Evolutionary conservation across 2,797 vertebrate genomes (phyloP).

Genomic region (Lepilemur ruficaudatus): DNA sequence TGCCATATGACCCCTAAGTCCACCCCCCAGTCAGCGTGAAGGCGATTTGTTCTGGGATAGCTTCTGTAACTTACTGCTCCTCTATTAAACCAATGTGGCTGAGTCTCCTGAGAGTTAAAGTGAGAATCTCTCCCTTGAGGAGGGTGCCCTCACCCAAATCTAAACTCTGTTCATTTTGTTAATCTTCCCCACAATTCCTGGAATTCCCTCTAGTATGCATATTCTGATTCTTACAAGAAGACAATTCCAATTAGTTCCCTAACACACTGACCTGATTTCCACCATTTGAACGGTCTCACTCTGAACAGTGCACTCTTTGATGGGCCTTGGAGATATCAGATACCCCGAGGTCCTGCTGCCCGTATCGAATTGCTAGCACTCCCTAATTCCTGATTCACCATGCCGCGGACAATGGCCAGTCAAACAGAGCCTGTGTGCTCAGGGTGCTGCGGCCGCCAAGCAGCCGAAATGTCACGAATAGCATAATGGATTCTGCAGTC

Average conservation of each 20-base stretch:
- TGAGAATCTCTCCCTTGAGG: background rate
- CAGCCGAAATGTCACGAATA: background rate
- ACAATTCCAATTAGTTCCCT: background rate
- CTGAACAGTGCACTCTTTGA: background rate
- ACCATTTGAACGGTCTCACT: background rate
- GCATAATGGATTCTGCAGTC: background rate
- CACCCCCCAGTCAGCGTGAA: background rate
- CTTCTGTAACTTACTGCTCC: background rate
- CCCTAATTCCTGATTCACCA: background rate
- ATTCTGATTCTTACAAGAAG: background rate
- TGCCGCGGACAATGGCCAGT: background rate
- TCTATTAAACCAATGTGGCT: background rate
- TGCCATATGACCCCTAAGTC: background rate
- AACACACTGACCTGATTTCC: slow-evolving; percentile 13
- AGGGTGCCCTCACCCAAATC: background rate
- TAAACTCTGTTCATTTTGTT: background rate
- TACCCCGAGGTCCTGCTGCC: background rate
- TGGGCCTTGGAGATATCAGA: background rate
- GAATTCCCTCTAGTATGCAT: background rate
- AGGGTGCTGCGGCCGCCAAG: background rate
- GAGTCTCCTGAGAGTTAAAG: no score
- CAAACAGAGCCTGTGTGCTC: background rate
- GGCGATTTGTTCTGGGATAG: background rate
- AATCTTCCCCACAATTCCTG: background rate
- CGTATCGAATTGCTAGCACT: fast-evolving